These are phyloP conservation scores for Chironomus tepperi DNA, from an alignment of 1,140 invertebrate species.

Conservation along the genomic window DNA sequence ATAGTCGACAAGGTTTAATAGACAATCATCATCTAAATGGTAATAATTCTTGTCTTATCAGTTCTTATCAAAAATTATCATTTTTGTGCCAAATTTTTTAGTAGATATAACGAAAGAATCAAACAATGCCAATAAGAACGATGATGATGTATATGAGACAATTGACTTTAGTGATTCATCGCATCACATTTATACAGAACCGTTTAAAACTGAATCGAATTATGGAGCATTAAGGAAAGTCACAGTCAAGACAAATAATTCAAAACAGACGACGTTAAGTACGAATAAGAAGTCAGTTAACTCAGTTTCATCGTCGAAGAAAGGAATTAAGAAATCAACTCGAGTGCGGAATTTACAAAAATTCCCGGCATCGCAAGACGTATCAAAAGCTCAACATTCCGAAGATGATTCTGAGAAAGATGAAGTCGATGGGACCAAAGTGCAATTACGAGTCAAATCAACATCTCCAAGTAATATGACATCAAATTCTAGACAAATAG, in stretches of 20 bases:
- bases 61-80: not conserved
- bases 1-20: not conserved
- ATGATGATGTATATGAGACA: not conserved
- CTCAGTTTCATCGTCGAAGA: not conserved
- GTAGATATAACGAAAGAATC: not conserved
- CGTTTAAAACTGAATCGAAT: not conserved
- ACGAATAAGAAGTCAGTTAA: not conserved
- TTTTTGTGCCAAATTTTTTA: not conserved
- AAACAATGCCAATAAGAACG: not conserved
- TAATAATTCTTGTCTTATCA: not conserved
- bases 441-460: not conserved
- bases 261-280: not conserved
- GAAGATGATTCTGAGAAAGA: not conserved
- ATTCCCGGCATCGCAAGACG: not conserved
- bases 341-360: not conserved
- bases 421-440: not conserved
- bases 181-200: not conserved
- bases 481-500: not conserved
- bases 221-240: slow-evolving; percentile 16
- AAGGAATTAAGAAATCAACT: not conserved
- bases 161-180: slow-evolving; percentile 19
- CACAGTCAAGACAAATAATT: not conserved
- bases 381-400: not conserved
- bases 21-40: too few relatives aligned
- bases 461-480: not conserved